Conservation (phyloP, 2,797 vertebrate species). For the Alcedo atthis region DNA sequence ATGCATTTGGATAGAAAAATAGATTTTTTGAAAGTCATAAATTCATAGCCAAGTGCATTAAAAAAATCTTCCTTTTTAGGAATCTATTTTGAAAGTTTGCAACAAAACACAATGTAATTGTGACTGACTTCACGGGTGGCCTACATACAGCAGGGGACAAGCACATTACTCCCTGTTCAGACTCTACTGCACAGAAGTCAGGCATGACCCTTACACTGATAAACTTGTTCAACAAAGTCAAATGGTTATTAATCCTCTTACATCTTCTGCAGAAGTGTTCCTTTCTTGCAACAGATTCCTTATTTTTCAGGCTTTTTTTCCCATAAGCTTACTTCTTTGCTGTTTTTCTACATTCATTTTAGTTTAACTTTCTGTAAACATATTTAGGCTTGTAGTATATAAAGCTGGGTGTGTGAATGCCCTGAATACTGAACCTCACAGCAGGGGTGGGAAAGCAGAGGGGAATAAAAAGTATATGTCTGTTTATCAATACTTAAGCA, state of each 20-base stretch:
- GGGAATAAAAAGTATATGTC: neutral
- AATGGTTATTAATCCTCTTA: neutral
- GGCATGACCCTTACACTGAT: neutral
- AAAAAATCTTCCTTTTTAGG: neutral
- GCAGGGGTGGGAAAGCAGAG: neutral
- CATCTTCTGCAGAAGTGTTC: neutral
- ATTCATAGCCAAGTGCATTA: neutral
- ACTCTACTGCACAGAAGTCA: neutral
- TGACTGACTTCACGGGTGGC: rapidly evolving
- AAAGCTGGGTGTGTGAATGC: neutral
- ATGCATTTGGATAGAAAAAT: neutral
- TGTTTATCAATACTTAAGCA: neutral
- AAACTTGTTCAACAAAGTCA: neutral
- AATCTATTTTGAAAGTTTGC: neutral
- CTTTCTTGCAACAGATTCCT: neutral
- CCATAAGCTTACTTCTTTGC: neutral
- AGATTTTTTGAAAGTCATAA: neutral
- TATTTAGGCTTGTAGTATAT: neutral
- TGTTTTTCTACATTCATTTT: neutral
- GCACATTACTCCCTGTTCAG: neutral
- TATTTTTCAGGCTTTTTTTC: neutral
- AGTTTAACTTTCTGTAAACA: neutral
- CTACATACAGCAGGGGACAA: neutral
- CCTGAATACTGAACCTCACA: neutral
- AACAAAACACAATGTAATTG: neutral